Conservation (phyloP, 2,113 vertebrate genomes). For the Misgurnus anguillicaudatus region DNA sequence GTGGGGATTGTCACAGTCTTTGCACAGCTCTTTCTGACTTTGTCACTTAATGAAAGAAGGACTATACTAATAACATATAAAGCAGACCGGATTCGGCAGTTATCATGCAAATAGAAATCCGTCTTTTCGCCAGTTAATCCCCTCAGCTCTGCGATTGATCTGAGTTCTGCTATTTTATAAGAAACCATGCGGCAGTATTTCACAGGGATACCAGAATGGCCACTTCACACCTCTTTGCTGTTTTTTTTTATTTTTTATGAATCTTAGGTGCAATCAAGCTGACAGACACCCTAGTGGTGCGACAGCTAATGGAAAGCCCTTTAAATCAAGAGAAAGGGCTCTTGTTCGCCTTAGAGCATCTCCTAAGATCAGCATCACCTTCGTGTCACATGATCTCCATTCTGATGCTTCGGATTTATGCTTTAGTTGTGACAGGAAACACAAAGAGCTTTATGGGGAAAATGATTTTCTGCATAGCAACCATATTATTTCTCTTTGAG, state of each 20-base stretch:
- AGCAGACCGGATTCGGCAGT: conserved; percentile 38
- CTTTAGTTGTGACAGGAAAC: conserved; percentile 28
- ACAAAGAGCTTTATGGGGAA: background rate
- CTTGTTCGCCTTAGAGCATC: conserved; percentile 46
- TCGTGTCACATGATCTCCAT: conserved; percentile 57
- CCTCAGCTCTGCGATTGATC: conserved; percentile 21
- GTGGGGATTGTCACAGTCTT: conserved; percentile 51
- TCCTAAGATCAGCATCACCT: conserved; percentile 55
- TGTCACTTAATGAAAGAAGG: conserved; percentile 50
- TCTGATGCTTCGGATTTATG: conserved; percentile 41
- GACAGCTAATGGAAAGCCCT: conserved; percentile 60
- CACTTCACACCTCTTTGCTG: conserved; percentile 52
- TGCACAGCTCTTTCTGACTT: conserved; percentile 49
- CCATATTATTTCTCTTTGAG: background rate
- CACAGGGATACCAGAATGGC: conserved; percentile 45
- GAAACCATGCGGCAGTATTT: conserved; percentile 18
- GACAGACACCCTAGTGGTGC: conserved; percentile 61
- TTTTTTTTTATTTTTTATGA: conserved; percentile 68
- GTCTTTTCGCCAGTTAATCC: conserved; percentile 36
- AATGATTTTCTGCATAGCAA: background rate
- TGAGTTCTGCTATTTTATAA: conserved; percentile 29
- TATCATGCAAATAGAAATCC: conserved; percentile 48
- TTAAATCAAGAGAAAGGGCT: conserved; percentile 57
- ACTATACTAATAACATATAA: conserved; percentile 49
- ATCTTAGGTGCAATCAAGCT: conserved; percentile 72